phyloP scores from a whole-genome alignment of 2,888 invertebrate genomes.

The Rotaria macrura region DNA sequence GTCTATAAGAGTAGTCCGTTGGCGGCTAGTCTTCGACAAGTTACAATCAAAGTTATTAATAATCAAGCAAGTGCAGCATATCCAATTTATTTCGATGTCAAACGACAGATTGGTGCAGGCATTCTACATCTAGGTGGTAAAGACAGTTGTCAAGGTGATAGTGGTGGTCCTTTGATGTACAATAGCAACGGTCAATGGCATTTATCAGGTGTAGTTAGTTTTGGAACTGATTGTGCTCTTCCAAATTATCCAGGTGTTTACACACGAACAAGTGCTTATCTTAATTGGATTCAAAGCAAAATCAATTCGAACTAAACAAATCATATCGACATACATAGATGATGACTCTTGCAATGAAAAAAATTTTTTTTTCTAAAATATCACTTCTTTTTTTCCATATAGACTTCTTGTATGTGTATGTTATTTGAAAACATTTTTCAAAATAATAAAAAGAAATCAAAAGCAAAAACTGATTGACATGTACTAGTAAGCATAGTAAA shows the following conservation, averaged over 20 bases:
- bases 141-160: slow-evolving; percentile 25
- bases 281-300: neutral
- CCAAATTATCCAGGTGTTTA: slow-evolving; percentile 12
- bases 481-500: too few species aligned
- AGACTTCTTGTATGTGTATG: neutral
- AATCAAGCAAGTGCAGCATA: neutral
- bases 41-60: neutral
- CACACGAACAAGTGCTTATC: neutral
- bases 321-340: too few species aligned
- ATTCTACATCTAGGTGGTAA: neutral
- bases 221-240: neutral
- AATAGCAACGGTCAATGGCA: neutral
- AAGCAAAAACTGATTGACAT: too few species aligned
- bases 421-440: neutral
- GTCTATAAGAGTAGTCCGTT: neutral
- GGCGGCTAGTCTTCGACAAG: neutral
- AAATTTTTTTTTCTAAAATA: too few species aligned
- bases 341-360: too few species aligned
- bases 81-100: neutral
- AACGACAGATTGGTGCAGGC: slow-evolving; percentile 1
- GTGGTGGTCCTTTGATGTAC: slow-evolving; percentile 14
- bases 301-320: neutral
- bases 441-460: neutral
- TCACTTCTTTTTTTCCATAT: neutral
- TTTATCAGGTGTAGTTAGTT: neutral